phyloP scores from a whole-genome alignment of 2,113 vertebrate species.

The Paramisgurnus dabryanus region DNA sequence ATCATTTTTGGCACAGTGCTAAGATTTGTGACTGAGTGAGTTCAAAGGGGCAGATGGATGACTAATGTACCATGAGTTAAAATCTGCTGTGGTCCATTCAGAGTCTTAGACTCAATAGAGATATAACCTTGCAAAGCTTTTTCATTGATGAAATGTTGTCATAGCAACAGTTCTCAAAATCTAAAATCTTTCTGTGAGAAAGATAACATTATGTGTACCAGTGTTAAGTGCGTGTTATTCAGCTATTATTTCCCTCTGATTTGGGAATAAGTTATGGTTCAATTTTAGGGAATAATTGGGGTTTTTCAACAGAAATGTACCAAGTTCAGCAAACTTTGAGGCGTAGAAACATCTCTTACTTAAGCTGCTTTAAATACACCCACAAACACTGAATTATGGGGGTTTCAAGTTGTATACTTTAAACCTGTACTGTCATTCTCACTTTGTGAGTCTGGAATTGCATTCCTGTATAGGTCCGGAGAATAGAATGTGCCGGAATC shows the following conservation, averaged over 20 bases:
- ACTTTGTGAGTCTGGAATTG: constrained; percentile 20
- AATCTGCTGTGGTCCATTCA: background rate
- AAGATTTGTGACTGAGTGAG: background rate
- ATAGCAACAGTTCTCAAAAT: background rate
- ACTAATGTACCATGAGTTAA: constrained; percentile 21
- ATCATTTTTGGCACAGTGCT: background rate
- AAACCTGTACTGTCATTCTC: background rate
- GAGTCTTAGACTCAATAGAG: background rate
- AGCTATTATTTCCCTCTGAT: too few species aligned
- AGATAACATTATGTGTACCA: background rate
- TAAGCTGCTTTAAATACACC: too few species aligned
- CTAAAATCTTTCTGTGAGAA: background rate
- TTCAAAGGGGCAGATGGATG: constrained; percentile 25
- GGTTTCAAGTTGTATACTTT: background rate
- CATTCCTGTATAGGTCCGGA: background rate
- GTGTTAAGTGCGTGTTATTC: too few species aligned
- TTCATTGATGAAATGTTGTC: background rate
- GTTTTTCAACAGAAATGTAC: too few species aligned
- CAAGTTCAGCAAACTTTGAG: too few species aligned
- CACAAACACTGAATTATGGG: background rate
- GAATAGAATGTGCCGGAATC: background rate
- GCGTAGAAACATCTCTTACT: too few species aligned
- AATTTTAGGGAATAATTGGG: too few species aligned
- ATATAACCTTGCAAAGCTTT: background rate
- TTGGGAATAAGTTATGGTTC: too few species aligned